These are phyloP conservation scores for Epinotia ramella DNA, from an alignment of 2,888 invertebrate genomes.

Conservation along the genomic window DNA sequence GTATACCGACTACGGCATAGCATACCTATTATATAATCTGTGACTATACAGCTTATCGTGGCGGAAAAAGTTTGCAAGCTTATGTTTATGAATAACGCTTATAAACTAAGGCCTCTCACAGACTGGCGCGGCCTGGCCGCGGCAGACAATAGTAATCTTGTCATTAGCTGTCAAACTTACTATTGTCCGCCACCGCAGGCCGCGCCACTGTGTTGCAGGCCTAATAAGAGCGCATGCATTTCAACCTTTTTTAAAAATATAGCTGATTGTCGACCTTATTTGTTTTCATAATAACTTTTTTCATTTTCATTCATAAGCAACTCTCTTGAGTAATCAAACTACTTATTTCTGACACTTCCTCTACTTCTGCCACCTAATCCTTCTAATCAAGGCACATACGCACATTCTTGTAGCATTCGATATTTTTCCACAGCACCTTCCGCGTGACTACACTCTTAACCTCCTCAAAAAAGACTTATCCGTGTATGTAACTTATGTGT, in stretches of 20 bases:
- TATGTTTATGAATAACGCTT: too few relatives aligned
- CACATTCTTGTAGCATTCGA: conserved; percentile 35
- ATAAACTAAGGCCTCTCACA: too few relatives aligned
- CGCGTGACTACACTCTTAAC: conserved; percentile 33
- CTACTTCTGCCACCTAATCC: conserved; percentile 18
- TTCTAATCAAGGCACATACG: conserved; percentile 28
- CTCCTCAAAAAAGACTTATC: not conserved
- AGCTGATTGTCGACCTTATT: not conserved
- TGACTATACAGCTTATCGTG: too few relatives aligned
- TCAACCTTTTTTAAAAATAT: not conserved
- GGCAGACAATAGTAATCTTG: too few relatives aligned
- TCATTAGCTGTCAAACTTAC: too few relatives aligned
- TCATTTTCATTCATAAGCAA: not conserved
- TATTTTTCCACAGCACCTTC: conserved; percentile 41
- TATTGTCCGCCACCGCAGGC: too few relatives aligned
- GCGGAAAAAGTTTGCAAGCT: too few relatives aligned
- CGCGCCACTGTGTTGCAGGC: too few relatives aligned
- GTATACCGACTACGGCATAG: too few relatives aligned
- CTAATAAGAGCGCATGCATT: not conserved
- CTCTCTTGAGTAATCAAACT: not conserved
- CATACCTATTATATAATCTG: too few relatives aligned
- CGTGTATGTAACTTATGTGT: not conserved
- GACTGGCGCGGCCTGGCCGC: too few relatives aligned
- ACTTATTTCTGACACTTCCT: conserved; percentile 3
- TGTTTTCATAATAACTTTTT: not conserved